Evolutionary conservation across 2,113 vertebrate genomes (phyloP).

Genomic region (Pomatorhinus ruficollis): DNA sequence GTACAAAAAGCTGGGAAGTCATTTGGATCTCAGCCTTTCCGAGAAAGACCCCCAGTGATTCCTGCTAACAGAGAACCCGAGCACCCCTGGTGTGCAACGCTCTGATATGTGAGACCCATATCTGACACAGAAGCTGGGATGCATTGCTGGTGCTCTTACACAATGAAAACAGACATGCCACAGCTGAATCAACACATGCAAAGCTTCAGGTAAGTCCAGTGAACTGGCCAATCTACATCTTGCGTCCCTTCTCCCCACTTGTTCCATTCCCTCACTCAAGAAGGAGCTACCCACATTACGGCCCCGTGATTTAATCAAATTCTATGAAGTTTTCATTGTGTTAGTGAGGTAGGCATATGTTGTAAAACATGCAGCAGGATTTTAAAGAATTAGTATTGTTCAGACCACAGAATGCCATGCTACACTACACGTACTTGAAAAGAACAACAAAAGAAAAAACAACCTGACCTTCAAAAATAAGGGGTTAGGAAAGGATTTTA

Average conservation of each 20-base stretch:
- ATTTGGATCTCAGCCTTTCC: background rate
- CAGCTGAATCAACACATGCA: background rate
- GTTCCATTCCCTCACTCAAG: background rate
- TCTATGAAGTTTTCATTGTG: background rate
- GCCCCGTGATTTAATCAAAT: background rate
- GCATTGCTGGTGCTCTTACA: background rate
- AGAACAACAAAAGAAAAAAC: background rate
- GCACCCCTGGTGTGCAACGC: background rate
- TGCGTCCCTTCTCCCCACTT: background rate
- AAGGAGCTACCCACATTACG: background rate
- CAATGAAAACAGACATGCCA: background rate
- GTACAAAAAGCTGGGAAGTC: background rate
- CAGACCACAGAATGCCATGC: background rate
- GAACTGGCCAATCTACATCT: background rate
- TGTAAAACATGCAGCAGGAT: background rate
- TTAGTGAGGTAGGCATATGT: accelerated
- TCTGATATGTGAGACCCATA: background rate
- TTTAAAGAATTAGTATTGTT: background rate
- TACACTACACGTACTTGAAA: background rate
- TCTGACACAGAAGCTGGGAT: background rate
- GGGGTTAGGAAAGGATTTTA: background rate
- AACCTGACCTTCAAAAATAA: background rate
- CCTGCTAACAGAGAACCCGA: background rate
- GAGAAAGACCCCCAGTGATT: background rate
- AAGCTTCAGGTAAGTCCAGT: background rate